These are phyloP conservation scores for Eupithecia centaureata DNA, from an alignment of 2,888 invertebrate genomes.

Conservation along the genomic window DNA sequence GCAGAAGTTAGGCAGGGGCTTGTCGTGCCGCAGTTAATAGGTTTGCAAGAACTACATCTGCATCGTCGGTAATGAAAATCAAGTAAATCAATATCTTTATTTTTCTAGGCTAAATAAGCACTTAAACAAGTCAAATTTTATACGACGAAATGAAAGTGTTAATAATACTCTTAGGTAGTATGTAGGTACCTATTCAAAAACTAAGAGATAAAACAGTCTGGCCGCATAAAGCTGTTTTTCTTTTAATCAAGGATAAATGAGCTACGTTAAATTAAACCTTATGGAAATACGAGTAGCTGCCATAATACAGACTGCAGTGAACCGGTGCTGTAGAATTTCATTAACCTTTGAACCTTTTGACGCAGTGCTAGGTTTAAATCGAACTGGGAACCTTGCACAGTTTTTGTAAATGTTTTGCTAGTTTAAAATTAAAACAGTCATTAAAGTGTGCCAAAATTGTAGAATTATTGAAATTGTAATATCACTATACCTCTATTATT, in stretches of 20 bases:
- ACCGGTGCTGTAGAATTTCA: slow-evolving; percentile 1
- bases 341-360: not conserved
- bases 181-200: not conserved
- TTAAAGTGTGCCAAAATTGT: too few relatives aligned
- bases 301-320: not conserved
- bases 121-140: not conserved
- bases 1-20: too few relatives aligned
- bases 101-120: too few relatives aligned
- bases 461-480: too few relatives aligned
- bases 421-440: not conserved
- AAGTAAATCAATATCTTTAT: too few relatives aligned
- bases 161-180: not conserved
- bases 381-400: not conserved
- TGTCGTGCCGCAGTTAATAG: too few relatives aligned
- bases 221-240: not conserved
- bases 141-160: not conserved
- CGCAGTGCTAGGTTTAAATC: not conserved
- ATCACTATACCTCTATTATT: too few relatives aligned
- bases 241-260: not conserved
- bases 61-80: too few relatives aligned
- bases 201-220: not conserved
- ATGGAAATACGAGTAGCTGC: not conserved
- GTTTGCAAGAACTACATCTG: too few relatives aligned
- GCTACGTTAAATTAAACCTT: not conserved
- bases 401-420: not conserved